Conservation (phyloP, 2,113 vertebrate genomes). For the mouse (Mus musculus) region GRCm39 chr1:147054501-147055000, state of each 20-base stretch:
- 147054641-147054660: background rate
- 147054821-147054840: background rate
- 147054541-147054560: background rate
- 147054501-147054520: conserved; percentile 28
- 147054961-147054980: background rate
- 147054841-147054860: background rate
- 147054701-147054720: background rate
- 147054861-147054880: background rate
- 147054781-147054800: background rate
- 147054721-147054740: background rate
- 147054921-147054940: background rate
- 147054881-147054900: background rate
- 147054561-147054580: background rate
- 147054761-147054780: background rate
- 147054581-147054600: background rate
- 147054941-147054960: background rate
- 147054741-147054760: background rate
- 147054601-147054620: background rate
- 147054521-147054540: background rate
- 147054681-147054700: background rate
- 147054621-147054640: background rate
- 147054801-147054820: background rate
- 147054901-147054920: background rate
- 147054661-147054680: conserved; percentile 4
- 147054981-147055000: accelerated